Evolutionary conservation across 1,140 invertebrate species (phyloP).

Genomic region (Lepidurus couesii): DNA sequence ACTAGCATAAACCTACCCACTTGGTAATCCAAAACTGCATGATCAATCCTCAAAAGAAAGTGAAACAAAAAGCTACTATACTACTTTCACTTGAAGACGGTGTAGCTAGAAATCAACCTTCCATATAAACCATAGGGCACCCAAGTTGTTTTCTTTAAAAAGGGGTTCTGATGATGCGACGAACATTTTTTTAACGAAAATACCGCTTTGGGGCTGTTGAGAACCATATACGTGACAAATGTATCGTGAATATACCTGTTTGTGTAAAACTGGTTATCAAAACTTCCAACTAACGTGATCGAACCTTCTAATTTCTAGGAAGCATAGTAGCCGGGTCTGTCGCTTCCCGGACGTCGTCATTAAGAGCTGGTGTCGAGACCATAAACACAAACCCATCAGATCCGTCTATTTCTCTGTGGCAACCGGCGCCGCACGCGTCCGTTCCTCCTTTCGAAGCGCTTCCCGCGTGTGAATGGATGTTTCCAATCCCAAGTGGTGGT

Average conservation of each 20-base stretch:
- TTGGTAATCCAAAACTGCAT: not conserved
- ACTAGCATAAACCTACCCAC: not conserved
- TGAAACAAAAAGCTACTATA: not conserved
- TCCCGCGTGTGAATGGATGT: slow-evolving; percentile 1
- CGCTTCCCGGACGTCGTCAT: not conserved
- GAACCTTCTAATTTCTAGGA: not conserved
- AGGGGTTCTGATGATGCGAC: too few relatives aligned
- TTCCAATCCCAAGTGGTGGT: not conserved
- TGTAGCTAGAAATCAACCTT: too few relatives aligned
- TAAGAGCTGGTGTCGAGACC: not conserved
- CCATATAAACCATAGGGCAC: too few relatives aligned
- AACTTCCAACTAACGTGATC: not conserved
- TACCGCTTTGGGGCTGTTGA: too few relatives aligned
- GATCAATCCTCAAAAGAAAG: not conserved
- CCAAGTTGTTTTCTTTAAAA: too few relatives aligned
- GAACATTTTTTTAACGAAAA: too few relatives aligned
- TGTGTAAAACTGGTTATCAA: too few relatives aligned
- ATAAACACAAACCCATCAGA: not conserved
- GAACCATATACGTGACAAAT: too few relatives aligned
- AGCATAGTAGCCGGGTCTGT: not conserved
- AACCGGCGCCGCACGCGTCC: not conserved
- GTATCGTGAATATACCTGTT: too few relatives aligned
- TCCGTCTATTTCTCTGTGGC: slow-evolving; percentile 1
- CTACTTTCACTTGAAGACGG: not conserved
- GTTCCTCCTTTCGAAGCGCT: not conserved